Base-by-base conservation (phyloP, 1,140 invertebrate species). In the Scylla paramamosain region DNA sequence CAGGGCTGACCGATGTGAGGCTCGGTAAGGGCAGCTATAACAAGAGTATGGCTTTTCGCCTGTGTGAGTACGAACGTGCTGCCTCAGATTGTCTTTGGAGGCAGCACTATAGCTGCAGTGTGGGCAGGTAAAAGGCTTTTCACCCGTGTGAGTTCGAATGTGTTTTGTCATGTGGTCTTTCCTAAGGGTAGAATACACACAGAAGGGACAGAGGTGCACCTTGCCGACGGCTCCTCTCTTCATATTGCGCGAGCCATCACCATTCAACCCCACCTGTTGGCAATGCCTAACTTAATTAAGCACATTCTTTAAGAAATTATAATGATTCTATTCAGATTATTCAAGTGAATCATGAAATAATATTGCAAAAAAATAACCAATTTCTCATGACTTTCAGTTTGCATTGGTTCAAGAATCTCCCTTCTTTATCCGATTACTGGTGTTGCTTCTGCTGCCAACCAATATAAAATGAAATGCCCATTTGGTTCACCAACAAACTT, bases 111-210 rank as follows among this genome's bases (percentile, higher is more conserved):
- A 91, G 20, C 87, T 52, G 90, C 93, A 94, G 6, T 77, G 67
- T 14, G 93, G 29, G 28, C 93, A 94, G 82, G 31, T 83, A 83
- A 90, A 94, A 16, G 93, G 93, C 32, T 91, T 94, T 31, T 94
- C 93, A 90, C 93, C 93, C 77, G 93, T 94, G 46, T 94, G 93
- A 2, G 87, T 94, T 12, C 93, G 59, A 14, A 94, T 90, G 59
- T 94, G 93, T 32, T 94, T 94, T 94, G 39, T 82, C 86, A 94
- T 94, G 88, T 94, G 88, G 88, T 94, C 93, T 89, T 94, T 94
- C 88, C 93, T 94, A 94, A 67, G 45, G 16, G 93, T 83, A n/a
- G 93, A 88, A 77, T 94, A 32, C 28, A n/a, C 29, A 90, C 93
- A 94, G 86, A 45, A 94, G 82, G 92, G 92, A 52, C 92, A 93